A percentile compares a stretch with the other conserved stretches of the same genome.
phyloP scores from a whole-genome alignment of 2,888 invertebrate species.

The Nymphalis urticae region DNA sequence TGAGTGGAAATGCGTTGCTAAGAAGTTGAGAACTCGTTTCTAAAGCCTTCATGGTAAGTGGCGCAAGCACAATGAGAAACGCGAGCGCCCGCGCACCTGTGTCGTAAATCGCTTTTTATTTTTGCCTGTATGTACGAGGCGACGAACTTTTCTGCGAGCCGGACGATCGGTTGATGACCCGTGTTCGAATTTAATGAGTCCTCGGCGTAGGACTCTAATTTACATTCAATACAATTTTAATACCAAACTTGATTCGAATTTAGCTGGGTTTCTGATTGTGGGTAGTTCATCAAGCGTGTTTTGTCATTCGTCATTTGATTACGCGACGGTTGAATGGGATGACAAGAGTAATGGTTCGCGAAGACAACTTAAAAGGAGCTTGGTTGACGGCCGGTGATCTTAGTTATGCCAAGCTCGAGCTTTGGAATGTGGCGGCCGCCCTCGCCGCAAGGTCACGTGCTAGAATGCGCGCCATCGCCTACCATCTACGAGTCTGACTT shows the following conservation, averaged over 20 bases:
- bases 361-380: not conserved
- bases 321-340: conserved; percentile 32
- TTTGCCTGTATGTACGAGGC: conserved; percentile 54
- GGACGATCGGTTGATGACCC: conserved; percentile 67
- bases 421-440: conserved; percentile 11
- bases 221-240: conserved; percentile 39
- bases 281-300: conserved; percentile 36
- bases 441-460: conserved; percentile 25
- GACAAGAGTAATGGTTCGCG: conserved; percentile 14
- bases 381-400: not conserved
- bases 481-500: conserved; percentile 1
- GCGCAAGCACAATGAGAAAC: conserved; percentile 44
- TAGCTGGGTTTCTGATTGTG: conserved; percentile 16
- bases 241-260: conserved; percentile 16
- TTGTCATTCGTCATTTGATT: conserved; percentile 19
- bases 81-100: conserved; percentile 75
- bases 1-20: conserved; percentile 27
- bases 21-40: conserved; percentile 37
- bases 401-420: not conserved
- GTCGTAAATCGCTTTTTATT: conserved; percentile 52
- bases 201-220: conserved; percentile 33
- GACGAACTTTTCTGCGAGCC: conserved; percentile 67
- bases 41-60: conserved; percentile 32
- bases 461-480: conserved; percentile 14
- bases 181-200: conserved; percentile 47